Percentiles rank a stretch among this genome's conserved stretches.
phyloP scores from a whole-genome alignment of 2,888 invertebrate genomes.

The Drosophila paranaensis region DNA sequence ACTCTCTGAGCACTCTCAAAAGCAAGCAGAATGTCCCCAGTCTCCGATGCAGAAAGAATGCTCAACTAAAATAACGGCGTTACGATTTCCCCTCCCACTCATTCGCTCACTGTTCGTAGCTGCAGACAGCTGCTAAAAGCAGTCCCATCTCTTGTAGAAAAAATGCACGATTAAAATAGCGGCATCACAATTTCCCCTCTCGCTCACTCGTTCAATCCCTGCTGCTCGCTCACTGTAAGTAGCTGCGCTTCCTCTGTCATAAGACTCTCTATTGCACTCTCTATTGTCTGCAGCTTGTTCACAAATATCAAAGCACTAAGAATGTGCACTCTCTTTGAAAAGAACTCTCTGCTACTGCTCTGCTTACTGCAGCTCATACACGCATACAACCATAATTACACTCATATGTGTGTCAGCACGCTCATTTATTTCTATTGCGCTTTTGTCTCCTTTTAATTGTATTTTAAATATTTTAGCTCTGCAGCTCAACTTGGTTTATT shows the following conservation, averaged over 20 bases:
- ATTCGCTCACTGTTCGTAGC: neutral
- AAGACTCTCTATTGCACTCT: neutral
- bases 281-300: neutral
- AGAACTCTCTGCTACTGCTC: neutral
- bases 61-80: neutral
- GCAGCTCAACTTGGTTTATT: constrained; percentile 1
- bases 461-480: neutral
- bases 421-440: neutral
- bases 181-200: neutral
- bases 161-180: neutral
- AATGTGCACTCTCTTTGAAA: neutral
- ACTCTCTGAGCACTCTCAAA: too few relatives aligned
- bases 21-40: too few relatives aligned
- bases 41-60: neutral
- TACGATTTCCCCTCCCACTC: neutral
- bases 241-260: too few relatives aligned
- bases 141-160: neutral
- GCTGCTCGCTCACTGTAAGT: neutral
- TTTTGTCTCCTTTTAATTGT: neutral
- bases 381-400: neutral
- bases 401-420: neutral
- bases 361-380: neutral
- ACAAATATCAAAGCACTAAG: neutral
- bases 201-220: neutral
- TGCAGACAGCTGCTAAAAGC: neutral